These are phyloP conservation scores for Anastatus disparis DNA, from an alignment of 1,140 invertebrate genomes.

Conservation along the genomic window DNA sequence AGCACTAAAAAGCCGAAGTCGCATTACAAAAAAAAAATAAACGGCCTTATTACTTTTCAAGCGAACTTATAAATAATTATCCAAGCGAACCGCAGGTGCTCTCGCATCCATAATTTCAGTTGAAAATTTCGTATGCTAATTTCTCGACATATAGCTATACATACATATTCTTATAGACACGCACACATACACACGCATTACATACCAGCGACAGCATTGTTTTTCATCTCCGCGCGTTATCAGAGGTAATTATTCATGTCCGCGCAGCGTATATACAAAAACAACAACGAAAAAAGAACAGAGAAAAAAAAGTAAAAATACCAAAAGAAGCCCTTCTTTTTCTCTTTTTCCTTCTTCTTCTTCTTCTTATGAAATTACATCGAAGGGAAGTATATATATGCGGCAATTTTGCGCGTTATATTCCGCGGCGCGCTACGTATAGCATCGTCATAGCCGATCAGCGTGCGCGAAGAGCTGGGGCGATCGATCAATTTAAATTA, in stretches of 20 bases:
- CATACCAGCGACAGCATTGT: conserved; percentile 34
- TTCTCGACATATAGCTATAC: not conserved
- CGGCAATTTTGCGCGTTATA: not conserved
- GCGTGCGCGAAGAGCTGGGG: conserved; percentile 3
- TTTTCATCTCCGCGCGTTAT: conserved; percentile 34
- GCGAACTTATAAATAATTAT: conserved; percentile 36
- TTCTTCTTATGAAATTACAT: conserved; percentile 18
- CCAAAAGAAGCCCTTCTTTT: not conserved
- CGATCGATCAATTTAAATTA: conserved; percentile 49
- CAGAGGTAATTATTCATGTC: conserved; percentile 36
- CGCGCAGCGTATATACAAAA: conserved; percentile 6
- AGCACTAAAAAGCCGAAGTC: not conserved
- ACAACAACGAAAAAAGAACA: not conserved
- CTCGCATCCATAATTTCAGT: conserved; percentile 29
- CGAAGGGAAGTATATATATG: not conserved
- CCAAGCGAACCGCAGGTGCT: conserved; percentile 14
- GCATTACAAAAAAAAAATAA: not conserved
- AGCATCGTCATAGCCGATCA: conserved; percentile 36
- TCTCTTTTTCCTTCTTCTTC: not conserved
- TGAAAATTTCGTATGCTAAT: conserved; percentile 38
- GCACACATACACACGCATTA: too few relatives aligned
- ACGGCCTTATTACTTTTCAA: not conserved
- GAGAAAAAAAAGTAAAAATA: conserved; percentile 1
- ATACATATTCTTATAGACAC: not conserved
- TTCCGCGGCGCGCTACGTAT: not conserved